Conservation (phyloP, 53 echinoderm and acorn worm genomes). For the Luidia sarsii region DNA sequence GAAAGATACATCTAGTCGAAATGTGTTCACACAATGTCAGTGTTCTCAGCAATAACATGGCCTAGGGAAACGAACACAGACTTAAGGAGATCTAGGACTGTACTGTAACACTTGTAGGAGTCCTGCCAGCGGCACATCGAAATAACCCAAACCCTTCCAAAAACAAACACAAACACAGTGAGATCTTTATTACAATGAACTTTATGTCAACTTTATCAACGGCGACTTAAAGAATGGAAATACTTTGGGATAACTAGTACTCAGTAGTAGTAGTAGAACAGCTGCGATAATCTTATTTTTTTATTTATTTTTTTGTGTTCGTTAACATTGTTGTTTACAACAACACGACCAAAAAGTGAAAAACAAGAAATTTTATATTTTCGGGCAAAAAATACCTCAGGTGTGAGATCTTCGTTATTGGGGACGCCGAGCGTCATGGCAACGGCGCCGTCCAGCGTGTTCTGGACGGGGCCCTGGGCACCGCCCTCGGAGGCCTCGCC, state of each 20-base stretch:
- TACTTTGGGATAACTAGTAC: background rate
- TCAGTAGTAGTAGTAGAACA: background rate
- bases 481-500: conserved; percentile 32
- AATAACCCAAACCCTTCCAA: too few relatives aligned
- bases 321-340: too few relatives aligned
- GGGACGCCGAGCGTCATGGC: background rate
- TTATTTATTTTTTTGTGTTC: background rate
- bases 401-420: conserved; percentile 27
- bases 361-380: too few relatives aligned
- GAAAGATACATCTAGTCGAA: too few relatives aligned
- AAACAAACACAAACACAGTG: too few relatives aligned
- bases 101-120: too few relatives aligned
- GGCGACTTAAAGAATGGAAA: background rate
- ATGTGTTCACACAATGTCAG: too few relatives aligned
- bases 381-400: conserved; percentile 30
- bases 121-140: too few relatives aligned
- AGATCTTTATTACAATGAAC: background rate
- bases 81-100: too few relatives aligned
- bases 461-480: conserved; percentile 8
- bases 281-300: background rate
- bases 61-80: too few relatives aligned
- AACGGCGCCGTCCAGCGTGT: conserved; percentile 8
- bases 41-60: too few relatives aligned
- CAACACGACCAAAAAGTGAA: too few relatives aligned
- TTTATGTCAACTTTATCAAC: background rate